phyloP scores from a whole-genome alignment of 1,140 invertebrate species.

The Pogonognathellus flavescens region DNA sequence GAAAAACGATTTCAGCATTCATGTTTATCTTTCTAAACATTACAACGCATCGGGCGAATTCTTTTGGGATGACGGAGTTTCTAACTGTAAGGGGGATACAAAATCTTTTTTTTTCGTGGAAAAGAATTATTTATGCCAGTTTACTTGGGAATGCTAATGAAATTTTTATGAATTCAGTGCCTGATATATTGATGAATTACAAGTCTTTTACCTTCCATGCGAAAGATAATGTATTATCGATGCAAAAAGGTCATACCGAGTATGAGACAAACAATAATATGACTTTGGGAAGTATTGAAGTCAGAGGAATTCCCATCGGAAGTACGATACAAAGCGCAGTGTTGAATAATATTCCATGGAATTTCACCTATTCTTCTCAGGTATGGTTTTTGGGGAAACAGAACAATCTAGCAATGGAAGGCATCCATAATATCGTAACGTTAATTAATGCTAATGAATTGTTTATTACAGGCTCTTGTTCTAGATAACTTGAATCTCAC shows the following conservation, averaged over 20 bases:
- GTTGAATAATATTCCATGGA: constrained; percentile 67
- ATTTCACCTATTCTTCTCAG: constrained; percentile 1
- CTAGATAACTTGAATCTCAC: constrained; percentile 19
- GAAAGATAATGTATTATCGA: constrained; percentile 71
- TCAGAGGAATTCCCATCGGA: constrained; percentile 69
- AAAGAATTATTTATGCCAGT: no score
- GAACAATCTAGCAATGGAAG: no score
- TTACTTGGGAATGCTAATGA: no score
- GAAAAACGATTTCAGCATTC: constrained; percentile 75
- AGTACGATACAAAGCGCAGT: constrained; percentile 64
- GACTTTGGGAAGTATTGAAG: constrained; percentile 68
- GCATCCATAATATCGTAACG: no score
- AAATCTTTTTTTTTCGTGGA: no score
- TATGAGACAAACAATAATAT: constrained; percentile 68
- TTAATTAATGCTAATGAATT: not conserved
- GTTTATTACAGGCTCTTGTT: constrained; percentile 22
- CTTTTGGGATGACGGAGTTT: constrained; percentile 85
- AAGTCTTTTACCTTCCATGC: constrained; percentile 74
- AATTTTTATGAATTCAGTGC: constrained; percentile 71
- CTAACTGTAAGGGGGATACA: constrained; percentile 74
- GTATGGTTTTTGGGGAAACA: not conserved
- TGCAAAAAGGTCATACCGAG: constrained; percentile 72
- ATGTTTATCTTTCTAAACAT: constrained; percentile 74
- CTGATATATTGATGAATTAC: constrained; percentile 75
- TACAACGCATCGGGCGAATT: constrained; percentile 76